phyloP scores from a whole-genome alignment of 2,113 vertebrate genomes.

The Halichoerus grypus region DNA sequence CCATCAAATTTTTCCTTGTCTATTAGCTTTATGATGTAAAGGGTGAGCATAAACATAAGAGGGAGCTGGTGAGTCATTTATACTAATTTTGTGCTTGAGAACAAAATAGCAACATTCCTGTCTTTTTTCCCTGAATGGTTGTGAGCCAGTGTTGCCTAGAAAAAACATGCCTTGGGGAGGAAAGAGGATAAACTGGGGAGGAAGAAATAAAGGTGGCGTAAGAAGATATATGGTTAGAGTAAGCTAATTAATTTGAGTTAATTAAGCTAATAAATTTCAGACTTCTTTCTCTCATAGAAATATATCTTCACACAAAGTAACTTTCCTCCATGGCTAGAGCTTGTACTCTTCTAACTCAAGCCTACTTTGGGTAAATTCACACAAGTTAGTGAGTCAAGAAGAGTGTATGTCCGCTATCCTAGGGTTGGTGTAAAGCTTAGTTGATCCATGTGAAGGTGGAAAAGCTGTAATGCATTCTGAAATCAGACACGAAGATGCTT shows the following conservation, averaged over 20 bases:
- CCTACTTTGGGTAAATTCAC: not conserved
- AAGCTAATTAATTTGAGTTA: not conserved
- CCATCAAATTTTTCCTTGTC: not conserved
- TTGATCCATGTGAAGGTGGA: not conserved
- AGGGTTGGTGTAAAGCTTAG: not conserved
- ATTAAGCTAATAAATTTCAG: not conserved
- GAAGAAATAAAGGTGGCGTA: not conserved
- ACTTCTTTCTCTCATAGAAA: not conserved
- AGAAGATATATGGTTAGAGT: not conserved
- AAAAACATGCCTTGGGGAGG: not conserved
- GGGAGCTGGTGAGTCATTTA: conserved; percentile 3
- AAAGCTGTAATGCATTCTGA: not conserved
- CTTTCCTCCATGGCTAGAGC: not conserved
- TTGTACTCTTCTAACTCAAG: not conserved
- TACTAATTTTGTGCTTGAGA: not conserved
- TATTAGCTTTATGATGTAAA: not conserved
- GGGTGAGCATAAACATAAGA: not conserved
- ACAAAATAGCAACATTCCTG: not conserved
- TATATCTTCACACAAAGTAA: not conserved
- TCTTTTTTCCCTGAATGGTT: not conserved
- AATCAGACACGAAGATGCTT: not conserved
- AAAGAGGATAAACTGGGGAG: not conserved
- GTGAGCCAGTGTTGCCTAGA: not conserved
- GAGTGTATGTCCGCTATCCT: not conserved
- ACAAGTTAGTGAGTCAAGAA: not conserved